Conservation (phyloP, 2,797 vertebrate genomes). For the Chelmon rostratus region DNA sequence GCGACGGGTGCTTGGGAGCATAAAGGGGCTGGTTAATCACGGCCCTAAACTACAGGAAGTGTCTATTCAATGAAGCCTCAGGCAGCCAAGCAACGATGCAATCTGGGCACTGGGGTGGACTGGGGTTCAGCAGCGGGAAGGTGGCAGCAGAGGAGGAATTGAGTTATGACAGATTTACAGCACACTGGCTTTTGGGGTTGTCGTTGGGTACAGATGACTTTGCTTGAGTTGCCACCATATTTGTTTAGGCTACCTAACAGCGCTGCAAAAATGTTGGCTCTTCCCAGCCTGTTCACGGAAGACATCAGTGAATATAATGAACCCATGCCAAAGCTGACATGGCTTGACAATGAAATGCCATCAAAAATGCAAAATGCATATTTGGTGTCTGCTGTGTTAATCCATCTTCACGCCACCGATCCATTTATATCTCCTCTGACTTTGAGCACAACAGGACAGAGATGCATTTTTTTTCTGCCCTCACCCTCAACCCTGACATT, state of each 20-base stretch:
- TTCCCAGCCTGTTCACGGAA: slow-evolving; percentile 3
- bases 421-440: slow-evolving; percentile 14
- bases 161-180: slow-evolving; percentile 51
- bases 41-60: slow-evolving; percentile 86
- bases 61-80: slow-evolving; percentile 78
- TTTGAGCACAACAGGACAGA: slow-evolving; percentile 6
- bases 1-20: slow-evolving; percentile 77
- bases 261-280: not conserved
- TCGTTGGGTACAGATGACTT: slow-evolving; percentile 2
- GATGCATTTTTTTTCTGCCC: slow-evolving; percentile 29
- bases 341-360: not conserved
- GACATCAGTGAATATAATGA: not conserved
- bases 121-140: slow-evolving; percentile 48
- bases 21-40: slow-evolving; percentile 88
- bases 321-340: not conserved
- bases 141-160: slow-evolving; percentile 39
- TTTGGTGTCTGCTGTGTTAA: slow-evolving; percentile 1
- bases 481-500: slow-evolving; percentile 23
- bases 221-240: slow-evolving; percentile 13
- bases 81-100: slow-evolving; percentile 72
- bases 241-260: not conserved
- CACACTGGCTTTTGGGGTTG: slow-evolving; percentile 3
- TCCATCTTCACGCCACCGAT: slow-evolving; percentile 10
- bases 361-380: not conserved
- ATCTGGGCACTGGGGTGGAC: slow-evolving; percentile 63